Conservation (phyloP, 2,888 invertebrate species). For the Eristalis intricaria region DNA sequence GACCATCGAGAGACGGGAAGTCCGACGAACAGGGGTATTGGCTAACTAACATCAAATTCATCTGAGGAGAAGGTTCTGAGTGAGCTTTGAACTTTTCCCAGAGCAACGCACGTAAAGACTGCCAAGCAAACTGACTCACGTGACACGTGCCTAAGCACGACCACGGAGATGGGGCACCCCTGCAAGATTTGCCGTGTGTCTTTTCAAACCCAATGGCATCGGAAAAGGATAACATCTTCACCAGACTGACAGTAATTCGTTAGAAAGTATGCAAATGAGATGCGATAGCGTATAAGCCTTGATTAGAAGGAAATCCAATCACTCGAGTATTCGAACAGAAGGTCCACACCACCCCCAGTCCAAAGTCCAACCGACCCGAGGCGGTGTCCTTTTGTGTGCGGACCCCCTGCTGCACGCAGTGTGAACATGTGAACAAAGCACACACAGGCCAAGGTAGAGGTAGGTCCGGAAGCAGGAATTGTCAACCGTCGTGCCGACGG, state of each 20-base stretch:
- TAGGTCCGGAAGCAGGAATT: conserved; percentile 63
- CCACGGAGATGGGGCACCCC: no score
- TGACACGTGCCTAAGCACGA: no score
- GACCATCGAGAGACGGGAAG: no score
- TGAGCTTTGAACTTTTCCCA: no score
- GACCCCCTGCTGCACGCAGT: neutral
- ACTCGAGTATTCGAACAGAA: neutral
- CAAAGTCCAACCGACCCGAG: neutral
- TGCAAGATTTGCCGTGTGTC: no score
- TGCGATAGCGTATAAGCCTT: neutral
- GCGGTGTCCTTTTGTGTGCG: neutral
- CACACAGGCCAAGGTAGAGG: conserved; percentile 47
- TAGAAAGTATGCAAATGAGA: neutral
- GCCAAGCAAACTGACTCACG: no score
- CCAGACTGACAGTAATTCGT: neutral
- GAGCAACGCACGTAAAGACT: no score
- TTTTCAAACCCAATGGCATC: neutral
- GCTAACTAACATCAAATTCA: no score
- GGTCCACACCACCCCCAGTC: neutral
- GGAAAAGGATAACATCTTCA: neutral
- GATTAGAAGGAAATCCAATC: neutral
- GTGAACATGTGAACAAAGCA: neutral
- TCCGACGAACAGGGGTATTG: no score
- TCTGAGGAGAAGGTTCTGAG: no score
- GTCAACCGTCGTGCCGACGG: conserved; percentile 21